phyloP scores from a whole-genome alignment of 2,113 vertebrate species.

The Bubo scandiacus region DNA sequence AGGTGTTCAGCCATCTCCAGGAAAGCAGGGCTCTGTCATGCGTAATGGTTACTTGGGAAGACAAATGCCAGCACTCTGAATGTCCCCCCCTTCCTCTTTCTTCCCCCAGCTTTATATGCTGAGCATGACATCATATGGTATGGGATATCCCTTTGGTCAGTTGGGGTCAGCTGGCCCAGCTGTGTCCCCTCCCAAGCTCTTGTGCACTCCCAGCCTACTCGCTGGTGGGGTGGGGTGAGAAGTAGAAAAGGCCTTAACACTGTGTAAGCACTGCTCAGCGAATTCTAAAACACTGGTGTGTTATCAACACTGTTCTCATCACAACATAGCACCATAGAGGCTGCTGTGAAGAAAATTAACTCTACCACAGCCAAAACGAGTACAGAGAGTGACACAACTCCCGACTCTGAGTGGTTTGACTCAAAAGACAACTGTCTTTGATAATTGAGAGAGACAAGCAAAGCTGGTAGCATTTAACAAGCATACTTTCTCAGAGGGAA shows the following conservation, averaged over 20 bases:
- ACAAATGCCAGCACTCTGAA: fast-evolving
- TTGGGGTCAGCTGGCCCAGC: neutral
- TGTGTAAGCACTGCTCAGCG: neutral
- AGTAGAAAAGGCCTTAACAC: neutral
- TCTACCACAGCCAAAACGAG: neutral
- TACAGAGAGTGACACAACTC: neutral
- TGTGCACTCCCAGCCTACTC: neutral
- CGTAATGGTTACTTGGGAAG: fast-evolving
- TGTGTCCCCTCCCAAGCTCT: neutral
- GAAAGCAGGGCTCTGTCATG: neutral
- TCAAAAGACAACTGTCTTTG: neutral
- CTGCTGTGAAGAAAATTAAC: neutral
- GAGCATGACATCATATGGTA: neutral
- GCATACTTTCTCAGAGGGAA: neutral
- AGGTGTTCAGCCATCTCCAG: neutral
- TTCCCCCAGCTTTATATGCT: neutral
- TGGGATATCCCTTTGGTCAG: neutral
- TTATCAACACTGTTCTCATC: neutral
- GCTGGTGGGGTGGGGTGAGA: neutral
- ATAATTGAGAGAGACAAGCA: neutral
- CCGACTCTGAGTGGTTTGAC: neutral
- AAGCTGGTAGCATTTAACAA: fast-evolving
- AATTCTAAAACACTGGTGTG: neutral
- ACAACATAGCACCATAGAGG: neutral
- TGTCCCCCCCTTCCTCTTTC: fast-evolving